Base-by-base conservation (phyloP, 35 echinoderm and acorn worm species). In the Patiria miniata region DNA sequence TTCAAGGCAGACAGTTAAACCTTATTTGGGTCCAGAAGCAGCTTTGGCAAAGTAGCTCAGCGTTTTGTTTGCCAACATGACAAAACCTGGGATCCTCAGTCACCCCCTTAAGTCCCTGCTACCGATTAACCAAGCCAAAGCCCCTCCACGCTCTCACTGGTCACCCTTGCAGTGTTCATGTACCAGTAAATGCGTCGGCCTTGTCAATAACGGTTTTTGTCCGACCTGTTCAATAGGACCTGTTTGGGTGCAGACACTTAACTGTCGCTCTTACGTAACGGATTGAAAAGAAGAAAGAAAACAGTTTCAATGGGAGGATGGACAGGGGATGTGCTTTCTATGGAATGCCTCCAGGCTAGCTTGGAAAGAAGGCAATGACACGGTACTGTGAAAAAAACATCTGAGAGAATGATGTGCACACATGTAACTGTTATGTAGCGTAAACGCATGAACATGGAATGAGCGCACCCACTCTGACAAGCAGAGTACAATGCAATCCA, bases 61-160 rank as follows among this genome's bases (percentile, higher is more conserved):
- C 65, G 26, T 73, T 73, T 14, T 73, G 34, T 73, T 73, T 73
- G 65, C 65, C 65, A 73, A 73, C 65, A 73, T 73, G 23, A 73
- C 65, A 73, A 73, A 73, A 22, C 65, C 65, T 73, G 26, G 26
- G 29, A 73, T 30, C 19, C 26, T 16, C 65, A 7, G 26, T 10
- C 26, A 73, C 26, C 65, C 26, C 65, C 26, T n/a, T n/a, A n/a
- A n/a, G n/a, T n/a, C n/a, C 42, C 42, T 12, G 29, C 65, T 32
- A 73, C 65, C 26, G 65, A 26, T 73, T 28, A 73, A 12, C 42
- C 12, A 6, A 47, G 12, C 42, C 42, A 47, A 6, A 47, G 4
- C 12, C 42, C 42, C 42, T 47, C 42, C 42, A 47, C 42, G 42
- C 12, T 12, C 4, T 12, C 42, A 47, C 42, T 47, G 12, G 42